A percentile compares a stretch with the other conserved stretches of the same genome.
Evolutionary conservation across 2,888 invertebrate genomes (phyloP).

Genomic region (Alentia gelatinosa): DNA sequence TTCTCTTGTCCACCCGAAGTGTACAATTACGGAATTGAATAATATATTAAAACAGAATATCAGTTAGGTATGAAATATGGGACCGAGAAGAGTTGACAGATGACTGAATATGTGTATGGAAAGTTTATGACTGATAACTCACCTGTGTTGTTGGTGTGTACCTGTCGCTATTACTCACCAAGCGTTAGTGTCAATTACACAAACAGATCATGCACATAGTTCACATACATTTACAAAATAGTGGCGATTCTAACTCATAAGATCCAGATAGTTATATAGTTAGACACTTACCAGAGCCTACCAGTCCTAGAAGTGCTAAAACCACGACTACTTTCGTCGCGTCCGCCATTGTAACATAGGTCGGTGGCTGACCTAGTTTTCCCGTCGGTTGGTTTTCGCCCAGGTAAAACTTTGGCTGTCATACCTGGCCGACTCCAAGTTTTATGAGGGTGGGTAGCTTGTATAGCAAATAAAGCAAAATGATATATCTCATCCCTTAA

Average conservation of each 20-base stretch:
- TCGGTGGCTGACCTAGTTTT: slow-evolving; percentile 7
- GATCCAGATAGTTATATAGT: neutral
- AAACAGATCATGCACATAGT: neutral
- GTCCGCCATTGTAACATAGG: slow-evolving; percentile 17
- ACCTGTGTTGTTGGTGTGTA: neutral
- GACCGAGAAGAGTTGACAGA: neutral
- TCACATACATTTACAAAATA: neutral
- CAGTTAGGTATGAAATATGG: too few species aligned
- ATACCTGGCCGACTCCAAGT: too few species aligned
- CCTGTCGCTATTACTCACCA: too few species aligned
- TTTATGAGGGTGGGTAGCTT: too few species aligned
- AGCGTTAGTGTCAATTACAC: too few species aligned
- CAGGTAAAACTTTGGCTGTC: too few species aligned
- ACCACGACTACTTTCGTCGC: neutral
- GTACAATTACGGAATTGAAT: too few species aligned
- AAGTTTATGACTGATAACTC: neutral
- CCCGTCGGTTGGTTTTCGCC: neutral
- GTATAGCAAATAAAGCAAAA: too few species aligned
- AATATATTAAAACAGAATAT: too few species aligned
- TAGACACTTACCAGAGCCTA: slow-evolving; percentile 24
- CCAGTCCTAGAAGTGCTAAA: neutral
- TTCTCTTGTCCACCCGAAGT: too few species aligned
- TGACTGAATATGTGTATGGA: neutral
- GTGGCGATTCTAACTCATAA: neutral
- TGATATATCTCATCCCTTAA: too few species aligned